Conservation (phyloP, 1,140 invertebrate genomes). For the Psilanteris sp. region DNA sequence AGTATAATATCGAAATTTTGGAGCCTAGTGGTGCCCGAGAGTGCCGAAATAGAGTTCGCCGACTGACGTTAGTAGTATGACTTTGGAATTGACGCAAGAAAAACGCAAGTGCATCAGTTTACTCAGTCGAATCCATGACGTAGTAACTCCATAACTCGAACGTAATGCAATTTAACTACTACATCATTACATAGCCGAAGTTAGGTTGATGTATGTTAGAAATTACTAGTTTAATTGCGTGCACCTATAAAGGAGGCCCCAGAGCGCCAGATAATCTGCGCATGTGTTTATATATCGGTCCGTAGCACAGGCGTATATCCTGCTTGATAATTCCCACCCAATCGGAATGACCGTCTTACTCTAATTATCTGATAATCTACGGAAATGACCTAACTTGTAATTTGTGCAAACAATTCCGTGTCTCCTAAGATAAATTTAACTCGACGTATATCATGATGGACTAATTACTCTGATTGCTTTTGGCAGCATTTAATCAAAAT, state of each 20-base stretch:
- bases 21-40: too few relatives aligned
- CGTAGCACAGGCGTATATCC: conserved; percentile 66
- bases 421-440: conserved; percentile 51
- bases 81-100: conserved; percentile 13
- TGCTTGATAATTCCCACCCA: conserved; percentile 65
- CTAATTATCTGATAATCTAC: conserved; percentile 76
- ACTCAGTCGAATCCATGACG: conserved; percentile 38
- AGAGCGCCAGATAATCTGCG: conserved; percentile 74
- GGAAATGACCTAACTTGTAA: conserved; percentile 73
- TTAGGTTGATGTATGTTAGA: conserved; percentile 78
- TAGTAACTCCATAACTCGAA: conserved; percentile 72
- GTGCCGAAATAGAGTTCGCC: too few relatives aligned
- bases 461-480: conserved; percentile 29
- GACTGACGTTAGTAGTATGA: too few relatives aligned
- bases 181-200: conserved; percentile 76
- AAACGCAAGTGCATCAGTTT: conserved; percentile 48
- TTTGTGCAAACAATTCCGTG: conserved; percentile 53
- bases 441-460: conserved; percentile 2
- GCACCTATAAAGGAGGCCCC: conserved; percentile 73
- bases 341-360: conserved; percentile 76
- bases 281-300: conserved; percentile 77
- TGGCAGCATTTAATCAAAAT: conserved; percentile 10
- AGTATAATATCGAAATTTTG: too few relatives aligned
- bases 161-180: conserved; percentile 78
- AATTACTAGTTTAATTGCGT: conserved; percentile 80